Evolutionary conservation across 2,113 vertebrate genomes (phyloP), one percentile per base, ranked within the genome.

Genomic region (Odontophorus gujanensis): DNA sequence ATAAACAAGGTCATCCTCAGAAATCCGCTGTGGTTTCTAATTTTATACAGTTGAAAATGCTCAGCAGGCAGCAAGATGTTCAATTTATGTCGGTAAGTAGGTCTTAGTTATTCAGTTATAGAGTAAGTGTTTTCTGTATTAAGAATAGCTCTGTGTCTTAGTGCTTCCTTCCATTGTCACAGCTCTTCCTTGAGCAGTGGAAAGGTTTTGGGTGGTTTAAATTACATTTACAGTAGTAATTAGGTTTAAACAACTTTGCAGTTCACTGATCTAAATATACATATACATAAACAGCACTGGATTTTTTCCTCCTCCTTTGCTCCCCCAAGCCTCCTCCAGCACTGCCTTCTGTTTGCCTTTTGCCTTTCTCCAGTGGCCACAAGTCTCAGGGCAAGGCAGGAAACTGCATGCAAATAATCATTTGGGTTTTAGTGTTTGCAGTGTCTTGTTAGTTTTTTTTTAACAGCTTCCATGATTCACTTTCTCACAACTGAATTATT

Each of bases 101-200:
- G 34, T 80, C 89, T 75, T 78, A 90, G 47, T 93, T 91, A 82
- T 95, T 95, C 92, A 94, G 87, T n/a, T n/a, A n/a, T 81, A 87
- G 89, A 91, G 65, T 92, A 84, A 93, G 58, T 92, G 75, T 6
- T 63, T 95, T 91, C 83, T 84, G 45, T 26, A 58, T 90, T 80
- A 82, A 95, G 95, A 96, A 97, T 95, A 95, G 86, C 81, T 82
- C 81, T 50, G 22, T 90, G 32, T 81, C 81, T 85, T 79, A 81
- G 69, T 9, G 4, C 92, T 97, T 97, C 97, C 95, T 95, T 19
- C 90, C 63, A 96, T 96, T 97, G 94, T 97, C 91, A 42, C 40
- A 87, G 72, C 80, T 87, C 85, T 96, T 96, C 96, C 96, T 95
- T 36, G 26, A 82, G 79, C 75, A 78, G 57, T 95, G 94, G 78